Evolutionary conservation across 2,888 invertebrate species (phyloP), one percentile per base, ranked within the genome.

Genomic region (Pseudeuparius sepicola): DNA sequence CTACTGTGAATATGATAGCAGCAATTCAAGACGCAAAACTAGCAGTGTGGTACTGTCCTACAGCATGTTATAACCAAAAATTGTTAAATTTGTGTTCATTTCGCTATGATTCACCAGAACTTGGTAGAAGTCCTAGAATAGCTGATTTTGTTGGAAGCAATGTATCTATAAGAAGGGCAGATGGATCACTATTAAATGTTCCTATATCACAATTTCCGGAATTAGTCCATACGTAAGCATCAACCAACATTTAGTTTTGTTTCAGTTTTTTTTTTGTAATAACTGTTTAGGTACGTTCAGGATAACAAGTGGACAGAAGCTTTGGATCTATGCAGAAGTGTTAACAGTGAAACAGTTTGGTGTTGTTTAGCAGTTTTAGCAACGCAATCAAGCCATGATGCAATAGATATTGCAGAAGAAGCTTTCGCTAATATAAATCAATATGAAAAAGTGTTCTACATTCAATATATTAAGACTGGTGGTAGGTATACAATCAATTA

Each of bases 321-420:
- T 3, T 42, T 61, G 29, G 57, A 57, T 44, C 41, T 62, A 16
- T 60, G 60, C 37, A 48, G 63, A 27, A 52, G 53, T 26, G 51
- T 53, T 16, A 58, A 70, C 57, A 73, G 72, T 44, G 67, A 69
- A 38, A 75, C 75, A n/a, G 64, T 94, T 10, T 98, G 97, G 97
- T 87, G 93, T 0, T 89, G 89, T 45, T 67, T 97, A 47, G 97
- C 96, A 0, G 89, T 90, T 1, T 70, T 94, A 58, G 82, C 97
- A 1, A 85, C 87, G 37, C 81, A 87, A 45, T 78, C 81, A 41
- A 83, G 81, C 57, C 82, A 83, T 56, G 52, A 53, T 36, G 43
- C 47, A 2, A 85, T 94, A 51, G 76, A 81, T 38, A 81, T 90
- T 4, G 93, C 96, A 10, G 96, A 97, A 65, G 87, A 94, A 55